Conservation (phyloP, 1,140 invertebrate species). For the Melitaea cinxia region DNA sequence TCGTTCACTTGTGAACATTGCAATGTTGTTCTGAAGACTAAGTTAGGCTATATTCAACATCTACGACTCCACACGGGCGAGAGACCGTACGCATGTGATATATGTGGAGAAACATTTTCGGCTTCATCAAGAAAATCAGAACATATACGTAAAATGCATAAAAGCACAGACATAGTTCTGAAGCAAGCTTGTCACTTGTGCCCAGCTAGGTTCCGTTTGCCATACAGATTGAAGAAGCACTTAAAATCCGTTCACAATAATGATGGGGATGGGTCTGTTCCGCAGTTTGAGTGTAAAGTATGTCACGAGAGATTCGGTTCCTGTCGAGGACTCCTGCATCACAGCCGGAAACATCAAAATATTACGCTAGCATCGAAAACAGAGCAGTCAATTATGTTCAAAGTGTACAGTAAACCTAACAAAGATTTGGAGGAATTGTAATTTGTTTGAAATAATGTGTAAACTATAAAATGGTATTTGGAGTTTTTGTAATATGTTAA, state of each 20-base stretch:
- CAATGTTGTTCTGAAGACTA: conserved; percentile 53
- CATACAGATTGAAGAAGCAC: conserved; percentile 57
- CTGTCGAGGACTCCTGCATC: conserved; percentile 52
- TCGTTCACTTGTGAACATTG: conserved; percentile 59
- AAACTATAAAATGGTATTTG: too few species aligned
- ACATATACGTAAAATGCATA: conserved; percentile 60
- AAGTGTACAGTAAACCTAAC: conserved; percentile 22
- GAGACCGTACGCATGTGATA: conserved; percentile 59
- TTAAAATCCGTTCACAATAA: conserved; percentile 48
- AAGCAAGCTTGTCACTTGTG: conserved; percentile 59
- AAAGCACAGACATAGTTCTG: conserved; percentile 38
- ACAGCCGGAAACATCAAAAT: conserved; percentile 55
- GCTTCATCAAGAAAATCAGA: conserved; percentile 65
- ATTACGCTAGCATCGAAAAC: not conserved
- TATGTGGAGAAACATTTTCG: conserved; percentile 60
- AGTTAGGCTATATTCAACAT: conserved; percentile 60
- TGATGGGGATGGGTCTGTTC: conserved; percentile 1
- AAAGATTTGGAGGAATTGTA: not conserved
- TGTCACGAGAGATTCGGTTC: conserved; percentile 60
- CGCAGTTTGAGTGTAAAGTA: conserved; percentile 48
- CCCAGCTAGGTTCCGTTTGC: conserved; percentile 57
- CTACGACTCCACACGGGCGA: conserved; percentile 64
- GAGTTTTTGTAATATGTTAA: too few species aligned
- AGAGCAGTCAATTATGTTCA: conserved; percentile 15
- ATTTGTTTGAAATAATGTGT: not conserved